Evolutionary conservation across 1,140 invertebrate genomes (phyloP).

Genomic region (Trichoplusia ni): DNA sequence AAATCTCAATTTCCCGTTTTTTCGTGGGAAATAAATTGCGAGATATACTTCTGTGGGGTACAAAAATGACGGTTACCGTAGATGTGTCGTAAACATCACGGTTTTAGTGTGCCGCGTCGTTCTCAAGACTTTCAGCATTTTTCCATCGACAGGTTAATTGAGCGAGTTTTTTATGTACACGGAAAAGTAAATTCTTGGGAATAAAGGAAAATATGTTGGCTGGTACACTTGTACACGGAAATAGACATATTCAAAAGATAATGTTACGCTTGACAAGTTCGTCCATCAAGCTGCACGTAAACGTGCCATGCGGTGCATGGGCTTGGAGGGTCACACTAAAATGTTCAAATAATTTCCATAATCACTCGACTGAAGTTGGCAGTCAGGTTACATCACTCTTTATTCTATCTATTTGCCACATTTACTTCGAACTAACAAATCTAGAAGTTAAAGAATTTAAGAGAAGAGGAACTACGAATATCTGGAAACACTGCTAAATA

Average conservation of each 20-base stretch:
- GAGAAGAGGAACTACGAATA: no score
- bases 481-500: no score
- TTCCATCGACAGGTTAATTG: background rate
- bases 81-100: conserved; percentile 15
- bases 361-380: no score
- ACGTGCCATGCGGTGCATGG: no score
- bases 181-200: background rate
- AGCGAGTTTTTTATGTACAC: background rate
- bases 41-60: background rate
- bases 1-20: conserved; percentile 27
- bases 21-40: conserved; percentile 21
- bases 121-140: conserved; percentile 2
- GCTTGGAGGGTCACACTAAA: no score
- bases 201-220: background rate
- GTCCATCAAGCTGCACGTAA: no score
- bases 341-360: no score
- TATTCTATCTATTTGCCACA: no score
- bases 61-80: conserved; percentile 7
- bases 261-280: no score
- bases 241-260: no score
- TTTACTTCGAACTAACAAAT: no score
- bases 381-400: no score
- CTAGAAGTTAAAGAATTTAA: background rate
- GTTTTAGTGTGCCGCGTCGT: background rate
- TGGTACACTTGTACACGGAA: background rate